A percentile compares a stretch with the other conserved stretches of the same genome.
These are phyloP conservation scores for Acrocephalus scirpaceus DNA, from an alignment of 2,797 vertebrate species.

Conservation along the genomic window DNA sequence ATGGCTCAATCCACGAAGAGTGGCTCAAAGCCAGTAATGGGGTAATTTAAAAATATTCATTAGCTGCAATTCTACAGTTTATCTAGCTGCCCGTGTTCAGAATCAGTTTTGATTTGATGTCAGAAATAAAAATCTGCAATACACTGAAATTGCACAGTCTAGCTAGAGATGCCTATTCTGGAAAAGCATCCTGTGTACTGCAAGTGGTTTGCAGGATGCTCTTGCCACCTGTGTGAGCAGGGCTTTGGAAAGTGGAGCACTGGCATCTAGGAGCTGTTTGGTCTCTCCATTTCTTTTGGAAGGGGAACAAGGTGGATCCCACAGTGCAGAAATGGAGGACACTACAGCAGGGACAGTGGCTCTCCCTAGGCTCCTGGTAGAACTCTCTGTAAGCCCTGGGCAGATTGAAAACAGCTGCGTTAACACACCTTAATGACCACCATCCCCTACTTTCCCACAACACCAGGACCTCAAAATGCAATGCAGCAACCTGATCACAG, in stretches of 20 bases:
- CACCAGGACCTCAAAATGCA: neutral
- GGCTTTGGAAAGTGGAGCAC: neutral
- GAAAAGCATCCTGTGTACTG: neutral
- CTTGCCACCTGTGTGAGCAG: neutral
- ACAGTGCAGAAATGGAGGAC: rapidly evolving
- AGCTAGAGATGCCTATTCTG: neutral
- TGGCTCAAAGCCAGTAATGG: neutral
- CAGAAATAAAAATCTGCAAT: neutral
- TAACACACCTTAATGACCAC: neutral
- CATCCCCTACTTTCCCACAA: neutral
- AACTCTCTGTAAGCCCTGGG: neutral
- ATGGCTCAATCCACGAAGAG: neutral
- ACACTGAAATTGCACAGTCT: neutral
- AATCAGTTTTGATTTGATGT: neutral
- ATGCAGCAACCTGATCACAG: neutral
- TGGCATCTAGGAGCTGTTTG: neutral
- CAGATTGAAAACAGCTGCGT: neutral
- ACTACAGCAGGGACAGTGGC: neutral
- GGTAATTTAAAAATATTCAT: neutral
- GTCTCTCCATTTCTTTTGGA: neutral
- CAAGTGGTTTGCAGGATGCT: neutral
- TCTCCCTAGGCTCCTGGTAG: neutral
- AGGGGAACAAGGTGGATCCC: neutral
- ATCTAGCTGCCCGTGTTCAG: neutral
- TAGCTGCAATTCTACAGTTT: neutral